phyloP scores from a whole-genome alignment of 2,113 vertebrate species.

The Elgaria multicarinata region DNA sequence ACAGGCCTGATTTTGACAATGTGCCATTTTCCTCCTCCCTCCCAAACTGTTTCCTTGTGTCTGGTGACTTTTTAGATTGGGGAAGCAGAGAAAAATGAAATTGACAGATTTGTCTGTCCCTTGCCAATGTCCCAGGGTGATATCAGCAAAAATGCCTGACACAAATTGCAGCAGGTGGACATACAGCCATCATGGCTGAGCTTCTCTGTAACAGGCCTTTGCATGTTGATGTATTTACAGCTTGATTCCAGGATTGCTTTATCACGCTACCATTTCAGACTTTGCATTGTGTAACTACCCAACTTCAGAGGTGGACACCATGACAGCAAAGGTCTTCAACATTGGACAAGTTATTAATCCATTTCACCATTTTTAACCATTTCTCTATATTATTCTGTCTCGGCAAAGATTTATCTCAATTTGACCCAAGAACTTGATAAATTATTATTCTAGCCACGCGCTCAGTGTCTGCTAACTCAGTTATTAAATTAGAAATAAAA shows the following conservation, averaged over 20 bases:
- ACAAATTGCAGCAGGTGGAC: background rate
- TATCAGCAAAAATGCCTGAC: background rate
- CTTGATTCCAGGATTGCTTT: background rate
- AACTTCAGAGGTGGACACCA: background rate
- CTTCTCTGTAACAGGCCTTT: background rate
- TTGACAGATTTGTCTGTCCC: too few species aligned
- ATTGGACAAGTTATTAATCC: slow-evolving; percentile 8
- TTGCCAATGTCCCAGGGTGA: too few species aligned
- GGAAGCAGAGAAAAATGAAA: too few species aligned
- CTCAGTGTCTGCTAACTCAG: background rate
- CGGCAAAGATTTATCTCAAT: background rate
- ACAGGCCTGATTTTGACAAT: too few species aligned
- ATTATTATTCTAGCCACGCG: background rate
- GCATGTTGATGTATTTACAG: background rate
- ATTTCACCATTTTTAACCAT: background rate
- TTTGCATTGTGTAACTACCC: background rate
- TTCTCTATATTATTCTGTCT: background rate
- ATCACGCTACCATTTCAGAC: background rate
- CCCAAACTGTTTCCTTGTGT: too few species aligned
- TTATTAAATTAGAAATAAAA: background rate
- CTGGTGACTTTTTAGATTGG: too few species aligned
- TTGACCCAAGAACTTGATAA: background rate
- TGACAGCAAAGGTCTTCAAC: background rate
- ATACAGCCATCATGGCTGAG: too few species aligned
- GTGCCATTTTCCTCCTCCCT: too few species aligned